Conservation (phyloP, 2,797 vertebrate species). For the Pseudocheirus occidentalis region DNA sequence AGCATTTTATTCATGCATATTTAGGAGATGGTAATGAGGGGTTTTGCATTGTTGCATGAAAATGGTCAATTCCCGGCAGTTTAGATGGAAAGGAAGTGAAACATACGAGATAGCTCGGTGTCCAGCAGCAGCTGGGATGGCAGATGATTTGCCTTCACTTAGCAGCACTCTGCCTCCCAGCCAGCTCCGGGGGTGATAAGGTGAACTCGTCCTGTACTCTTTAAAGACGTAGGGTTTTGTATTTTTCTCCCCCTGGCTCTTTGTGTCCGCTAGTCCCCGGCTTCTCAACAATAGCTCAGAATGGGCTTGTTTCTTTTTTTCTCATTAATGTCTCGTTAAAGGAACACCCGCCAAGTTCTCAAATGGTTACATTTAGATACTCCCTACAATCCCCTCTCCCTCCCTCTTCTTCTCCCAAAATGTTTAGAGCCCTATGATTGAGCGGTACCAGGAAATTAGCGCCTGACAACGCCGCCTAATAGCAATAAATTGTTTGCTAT, state of each 20-base stretch:
- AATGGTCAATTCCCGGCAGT: slow-evolving; percentile 92
- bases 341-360: slow-evolving; percentile 4
- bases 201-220: slow-evolving; percentile 76
- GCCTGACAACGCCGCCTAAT: slow-evolving; percentile 70
- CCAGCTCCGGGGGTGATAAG: slow-evolving; percentile 61
- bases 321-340: slow-evolving; percentile 46
- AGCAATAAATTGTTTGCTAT: slow-evolving; percentile 78
- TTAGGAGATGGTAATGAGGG: slow-evolving; percentile 99
- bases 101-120: slow-evolving; percentile 75
- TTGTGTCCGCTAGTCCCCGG: slow-evolving; percentile 74
- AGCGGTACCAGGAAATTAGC: slow-evolving; percentile 74
- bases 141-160: slow-evolving; percentile 82
- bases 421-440: slow-evolving; percentile 53
- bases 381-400: not conserved
- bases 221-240: not conserved
- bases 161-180: slow-evolving; percentile 78
- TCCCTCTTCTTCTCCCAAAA: not conserved
- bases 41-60: slow-evolving; percentile 99
- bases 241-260: slow-evolving; percentile 2
- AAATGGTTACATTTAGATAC: not conserved
- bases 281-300: slow-evolving; percentile 73
- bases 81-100: slow-evolving; percentile 85
- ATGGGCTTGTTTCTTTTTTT: slow-evolving; percentile 79
- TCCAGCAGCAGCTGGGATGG: slow-evolving; percentile 83
- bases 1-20: slow-evolving; percentile 99